Evolutionary conservation across 2,797 vertebrate species (phyloP), one percentile per base, ranked within the genome.

Genomic region (Protosalanx chinensis): DNA sequence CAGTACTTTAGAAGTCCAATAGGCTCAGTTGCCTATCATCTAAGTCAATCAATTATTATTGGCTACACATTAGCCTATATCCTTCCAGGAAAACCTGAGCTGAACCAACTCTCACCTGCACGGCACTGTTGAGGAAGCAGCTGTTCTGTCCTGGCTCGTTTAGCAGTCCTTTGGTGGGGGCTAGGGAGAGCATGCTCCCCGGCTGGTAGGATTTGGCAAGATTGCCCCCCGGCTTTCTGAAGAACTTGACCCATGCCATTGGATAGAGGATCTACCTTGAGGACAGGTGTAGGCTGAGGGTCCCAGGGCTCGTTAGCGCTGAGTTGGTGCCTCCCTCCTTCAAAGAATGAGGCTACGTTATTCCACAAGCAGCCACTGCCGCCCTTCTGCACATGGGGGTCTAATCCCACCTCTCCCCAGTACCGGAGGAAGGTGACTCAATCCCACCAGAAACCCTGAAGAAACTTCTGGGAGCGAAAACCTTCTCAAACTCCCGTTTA

Each of bases 141-240:
- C 95, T 98, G 91, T 99, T 99, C 85, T 99, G 97, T 73, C 98
- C 98, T 0, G 97, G 98, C 79, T 98, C 97, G 62, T 99, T 99
- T 72, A 98, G 83, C 13, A 99, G 91, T 83, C 98, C 98, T 87
- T 98, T 98, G 79, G 96, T 98, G 37, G 97, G 97, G n/a, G 97
- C 98, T 76, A 98, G 84, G 8, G 97, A 99, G 58, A 99, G 85
- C 91, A 98, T 93, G 79, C 97, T 98, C 79, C 98, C 98, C 1
- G 96, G 95, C 72, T 97, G 97, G 87, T 98, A 98, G 7, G 93
- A 93, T 85, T 95, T 97, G 84, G 94, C 94, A 79, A 99, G 95
- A 84, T 97, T 97, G 83, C 96, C 91, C 72, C 95, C 91, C 33
- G 94, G 94, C 90, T 91, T 97, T 82, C 91, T 93, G 87, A 98